Base-by-base conservation (phyloP, 2,113 vertebrate genomes). In the Oceanites oceanicus region DNA sequence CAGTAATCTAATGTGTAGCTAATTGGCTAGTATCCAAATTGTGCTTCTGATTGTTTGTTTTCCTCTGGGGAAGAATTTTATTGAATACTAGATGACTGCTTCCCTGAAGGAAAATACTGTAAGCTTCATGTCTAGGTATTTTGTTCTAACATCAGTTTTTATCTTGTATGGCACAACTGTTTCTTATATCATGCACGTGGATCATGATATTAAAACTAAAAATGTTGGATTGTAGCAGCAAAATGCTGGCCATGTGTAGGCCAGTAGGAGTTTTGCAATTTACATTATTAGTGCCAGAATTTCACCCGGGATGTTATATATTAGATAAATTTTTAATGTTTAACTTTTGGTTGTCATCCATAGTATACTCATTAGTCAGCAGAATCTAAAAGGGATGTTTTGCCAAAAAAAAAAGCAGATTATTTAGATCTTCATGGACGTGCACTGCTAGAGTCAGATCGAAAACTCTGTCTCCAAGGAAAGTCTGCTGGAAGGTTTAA, bases 1-100 rank as follows among this genome's bases (percentile, higher is more conserved):
- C 66, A 74, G 79, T 95, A 97, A 92, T 96, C 83, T 91, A 94
- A 95, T 78, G 79, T 75, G 72, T 87, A 86, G 82, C 91, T 96
- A 86, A 92, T 78, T 95, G 95, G 88, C 91, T 94, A 27, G 55
- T 84, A 92, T 95, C 91, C 95, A 95, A 89, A 94, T 63, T 86
- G 40, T 84, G 65, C 65, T 92, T 78, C 45, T 77, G 93, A 88
- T 95, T 92, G 72, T 86, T 95, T 95, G 47, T 88, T 95, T 96
- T 92, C 72, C 68, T 91, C 73, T 53, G 40, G 59, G 80, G 75
- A 80, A 88, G 79, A 94, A 63, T 70, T 40, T 83, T 88, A 34
- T 4, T 93, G 72, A 94, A 67, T 84, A 77, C 34, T 93, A 40
- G n/a, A 70, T 82, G 63, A 38, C 79, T 92, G 21, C 16, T 80